Conservation (phyloP, 2,113 vertebrate genomes). For the Ictalurus punctatus region DNA sequence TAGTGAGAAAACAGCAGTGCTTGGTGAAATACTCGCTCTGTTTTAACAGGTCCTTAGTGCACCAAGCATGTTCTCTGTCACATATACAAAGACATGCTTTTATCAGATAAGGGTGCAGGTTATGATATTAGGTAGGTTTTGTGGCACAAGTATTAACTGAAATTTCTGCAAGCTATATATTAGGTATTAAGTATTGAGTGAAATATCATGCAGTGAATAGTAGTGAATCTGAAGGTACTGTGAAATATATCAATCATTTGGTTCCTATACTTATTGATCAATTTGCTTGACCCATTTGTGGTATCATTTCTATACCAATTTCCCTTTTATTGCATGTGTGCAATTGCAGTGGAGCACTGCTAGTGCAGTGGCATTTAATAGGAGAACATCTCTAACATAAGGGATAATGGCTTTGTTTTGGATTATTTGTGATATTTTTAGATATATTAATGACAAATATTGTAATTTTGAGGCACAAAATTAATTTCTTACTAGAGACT, state of each 20-base stretch:
- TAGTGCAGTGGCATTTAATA: background rate
- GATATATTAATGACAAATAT: background rate
- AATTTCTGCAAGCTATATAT: background rate
- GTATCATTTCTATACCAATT: background rate
- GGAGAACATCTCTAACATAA: background rate
- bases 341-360: background rate
- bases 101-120: background rate
- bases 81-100: constrained; percentile 15
- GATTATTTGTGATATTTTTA: background rate
- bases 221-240: background rate
- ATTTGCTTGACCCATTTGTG: background rate
- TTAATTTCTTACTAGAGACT: background rate
- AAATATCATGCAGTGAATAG: background rate
- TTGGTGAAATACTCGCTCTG: constrained; percentile 39
- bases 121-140: background rate
- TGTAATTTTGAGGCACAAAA: background rate
- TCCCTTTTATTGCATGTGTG: background rate
- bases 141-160: background rate
- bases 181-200: background rate
- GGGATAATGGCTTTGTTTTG: background rate
- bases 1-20: constrained; percentile 8
- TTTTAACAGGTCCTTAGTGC: constrained; percentile 27
- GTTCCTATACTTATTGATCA: background rate
- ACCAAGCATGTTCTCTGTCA: constrained; percentile 9
- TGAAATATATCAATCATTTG: background rate